These are phyloP conservation scores for Eulemur albifrons DNA, from an alignment of 2,797 vertebrate species.

Conservation along the genomic window DNA sequence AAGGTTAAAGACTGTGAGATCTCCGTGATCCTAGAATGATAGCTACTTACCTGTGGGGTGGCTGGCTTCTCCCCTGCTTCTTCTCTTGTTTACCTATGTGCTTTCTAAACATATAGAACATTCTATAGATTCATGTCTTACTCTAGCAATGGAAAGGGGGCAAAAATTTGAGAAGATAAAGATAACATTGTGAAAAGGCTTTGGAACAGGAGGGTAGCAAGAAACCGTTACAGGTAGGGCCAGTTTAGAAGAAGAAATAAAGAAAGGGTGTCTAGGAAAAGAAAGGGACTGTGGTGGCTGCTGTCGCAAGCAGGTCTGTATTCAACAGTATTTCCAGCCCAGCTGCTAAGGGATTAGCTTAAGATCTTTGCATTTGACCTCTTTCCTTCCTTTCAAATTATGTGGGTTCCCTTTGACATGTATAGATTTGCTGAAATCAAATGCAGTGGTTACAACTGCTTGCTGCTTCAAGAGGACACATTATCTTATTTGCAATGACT, in stretches of 20 bases:
- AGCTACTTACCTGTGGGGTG: not conserved
- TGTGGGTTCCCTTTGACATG: not conserved
- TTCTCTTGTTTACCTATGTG: not conserved
- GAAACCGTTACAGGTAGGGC: too few species aligned
- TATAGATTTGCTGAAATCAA: not conserved
- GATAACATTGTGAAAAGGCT: not conserved
- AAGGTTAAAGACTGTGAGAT: not conserved
- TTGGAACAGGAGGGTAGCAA: not conserved
- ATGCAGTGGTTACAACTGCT: not conserved
- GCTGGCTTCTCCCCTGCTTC: not conserved
- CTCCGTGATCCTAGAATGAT: not conserved
- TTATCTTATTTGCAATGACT: not conserved
- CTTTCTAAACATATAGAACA: not conserved
- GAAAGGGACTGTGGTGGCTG: not conserved
- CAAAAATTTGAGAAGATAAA: not conserved
- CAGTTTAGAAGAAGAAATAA: not conserved
- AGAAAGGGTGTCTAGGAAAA: not conserved
- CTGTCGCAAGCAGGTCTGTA: not conserved
- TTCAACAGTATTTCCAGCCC: not conserved
- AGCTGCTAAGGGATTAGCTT: not conserved
- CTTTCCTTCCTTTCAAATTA: not conserved
- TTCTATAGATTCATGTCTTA: not conserved
- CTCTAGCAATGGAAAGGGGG: not conserved
- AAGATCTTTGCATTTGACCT: not conserved
- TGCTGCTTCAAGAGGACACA: not conserved